Evolutionary conservation across 2,113 vertebrate species (phyloP), one percentile per base, ranked within the genome.

Genomic region (Lipophrys pholis): DNA sequence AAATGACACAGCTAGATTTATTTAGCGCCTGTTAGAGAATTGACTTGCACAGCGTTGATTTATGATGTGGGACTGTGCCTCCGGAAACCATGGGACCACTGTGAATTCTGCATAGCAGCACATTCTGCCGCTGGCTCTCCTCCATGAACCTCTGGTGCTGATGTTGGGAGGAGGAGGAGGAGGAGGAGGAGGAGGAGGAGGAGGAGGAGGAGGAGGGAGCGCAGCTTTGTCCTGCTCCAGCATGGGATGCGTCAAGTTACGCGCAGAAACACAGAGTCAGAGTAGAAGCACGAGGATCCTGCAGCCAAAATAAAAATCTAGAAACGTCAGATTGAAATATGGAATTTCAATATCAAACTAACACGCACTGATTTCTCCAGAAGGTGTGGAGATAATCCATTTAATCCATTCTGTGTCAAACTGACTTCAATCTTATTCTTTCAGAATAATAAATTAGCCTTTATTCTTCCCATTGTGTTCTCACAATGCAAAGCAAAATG

Each of bases 101-200:
- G 66, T 43, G 45, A 80, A 77, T 73, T 85, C 86, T 89, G 88
- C 90, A 91, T 76, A 88, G 81, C 87, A 87, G 81, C 76, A 89
- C 87, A 83, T 63, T 78, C 78, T 15, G 42, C 84, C 8, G 38
- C 73, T 84, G 85, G 82, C 87, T 81, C 7, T 35, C 56, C 58
- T 78, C 83, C 90, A 88, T 76, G 67, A 87, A 87, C 63, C 71
- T 30, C 63, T 86, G 90, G 79, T 89, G 87, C 89, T 91, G 89
- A 89, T 90, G 90, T 73, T 89, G 85, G 72, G 73, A 55, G 17
- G 60, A 68, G 50, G 66, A 15, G 63, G 48, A 60, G 61, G 54
- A 70, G 57, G 55, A 30, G 63, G 73, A 43, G 62, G 69, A 45
- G 65, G 70, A 49, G 38, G 12, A 42, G 17, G 16, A 30, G 21